Base-by-base conservation (phyloP, 2,797 vertebrate genomes). In the Gymnodraco acuticeps region DNA sequence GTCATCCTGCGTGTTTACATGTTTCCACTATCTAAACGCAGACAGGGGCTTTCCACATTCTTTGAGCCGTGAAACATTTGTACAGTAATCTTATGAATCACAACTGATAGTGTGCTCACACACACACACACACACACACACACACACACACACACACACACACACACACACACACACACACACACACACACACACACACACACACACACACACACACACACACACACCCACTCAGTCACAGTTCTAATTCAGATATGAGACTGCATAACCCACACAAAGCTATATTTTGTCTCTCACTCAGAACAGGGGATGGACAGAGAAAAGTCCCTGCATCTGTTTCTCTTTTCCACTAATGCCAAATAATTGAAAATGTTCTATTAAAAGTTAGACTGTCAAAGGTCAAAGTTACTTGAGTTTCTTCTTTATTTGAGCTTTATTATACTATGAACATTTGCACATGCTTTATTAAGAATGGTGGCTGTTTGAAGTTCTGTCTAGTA, bases 81-180 rank as follows among this genome's bases (percentile, higher is more conserved):
- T 88, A 77, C 86, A 83, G 82, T 85, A 88, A 85, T 75, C 66
- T 82, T 88, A 90, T 94, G 92, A 93, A 90, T 95, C 93, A 93
- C 77, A 87, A 88, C 84, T 78, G 81, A 91, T 86, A 88, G 64
- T 43, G 41, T 45, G 54, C 60, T 83, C 23, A 3, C 23, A 3
- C 23, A 27, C 23, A 3, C 23, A 3, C 20, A 2, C 20, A 23
- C 20, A 2, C 20, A 23, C 20, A 3, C 72, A 70, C 19, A 77
- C 61, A 71, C 77, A 60, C 52, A 54, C 6, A 27, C 52, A 53
- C 2, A 53, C 10, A 47, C 15, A 47, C 16, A 62, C 60, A 12
- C 16, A 74, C 64, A 74, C 76, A 54, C 50, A 46, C 59, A 75
- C 69, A 77, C 64, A 73, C 64, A 3, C 23, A 3, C 20, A 2